phyloP scores from a whole-genome alignment of 1,140 invertebrate species.

The Eumeta japonica region DNA sequence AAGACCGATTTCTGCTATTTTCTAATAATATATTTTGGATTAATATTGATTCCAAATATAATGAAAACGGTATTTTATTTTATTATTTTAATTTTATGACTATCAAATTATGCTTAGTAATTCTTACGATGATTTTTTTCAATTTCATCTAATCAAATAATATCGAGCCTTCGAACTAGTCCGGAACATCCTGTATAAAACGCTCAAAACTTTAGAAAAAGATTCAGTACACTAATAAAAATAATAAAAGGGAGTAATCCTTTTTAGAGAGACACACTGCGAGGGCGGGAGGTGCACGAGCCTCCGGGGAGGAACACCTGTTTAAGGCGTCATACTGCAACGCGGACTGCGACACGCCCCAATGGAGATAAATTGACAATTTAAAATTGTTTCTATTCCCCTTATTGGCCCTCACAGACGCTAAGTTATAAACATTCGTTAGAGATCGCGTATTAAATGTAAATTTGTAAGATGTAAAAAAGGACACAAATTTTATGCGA shows the following conservation, averaged over 20 bases:
- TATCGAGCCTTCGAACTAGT: too few relatives aligned
- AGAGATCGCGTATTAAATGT: slow-evolving; percentile 4
- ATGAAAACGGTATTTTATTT: too few relatives aligned
- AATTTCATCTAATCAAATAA: too few relatives aligned
- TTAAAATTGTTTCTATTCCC: slow-evolving; percentile 10
- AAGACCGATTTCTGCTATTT: too few relatives aligned
- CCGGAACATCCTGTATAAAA: slow-evolving; percentile 18
- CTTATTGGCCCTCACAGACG: too few relatives aligned
- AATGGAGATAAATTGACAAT: slow-evolving; percentile 22
- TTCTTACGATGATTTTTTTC: too few relatives aligned
- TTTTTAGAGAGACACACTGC: slow-evolving; percentile 28
- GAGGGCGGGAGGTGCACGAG: slow-evolving; percentile 31
- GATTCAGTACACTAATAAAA: slow-evolving; percentile 36
- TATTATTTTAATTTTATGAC: slow-evolving; percentile 2
- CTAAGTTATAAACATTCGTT: slow-evolving; percentile 1
- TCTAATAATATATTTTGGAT: too few relatives aligned
- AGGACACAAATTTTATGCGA: too few relatives aligned
- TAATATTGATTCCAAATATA: too few relatives aligned
- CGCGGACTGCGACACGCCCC: slow-evolving; percentile 26
- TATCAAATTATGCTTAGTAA: background rate
- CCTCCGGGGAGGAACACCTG: slow-evolving; percentile 31
- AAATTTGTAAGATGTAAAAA: slow-evolving; percentile 7
- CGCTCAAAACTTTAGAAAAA: slow-evolving; percentile 14
- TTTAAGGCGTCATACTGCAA: slow-evolving; percentile 30
- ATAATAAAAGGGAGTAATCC: slow-evolving; percentile 44